Evolutionary conservation across 1,140 invertebrate genomes (phyloP).

Genomic region (Cyphomyrmex costatus): DNA sequence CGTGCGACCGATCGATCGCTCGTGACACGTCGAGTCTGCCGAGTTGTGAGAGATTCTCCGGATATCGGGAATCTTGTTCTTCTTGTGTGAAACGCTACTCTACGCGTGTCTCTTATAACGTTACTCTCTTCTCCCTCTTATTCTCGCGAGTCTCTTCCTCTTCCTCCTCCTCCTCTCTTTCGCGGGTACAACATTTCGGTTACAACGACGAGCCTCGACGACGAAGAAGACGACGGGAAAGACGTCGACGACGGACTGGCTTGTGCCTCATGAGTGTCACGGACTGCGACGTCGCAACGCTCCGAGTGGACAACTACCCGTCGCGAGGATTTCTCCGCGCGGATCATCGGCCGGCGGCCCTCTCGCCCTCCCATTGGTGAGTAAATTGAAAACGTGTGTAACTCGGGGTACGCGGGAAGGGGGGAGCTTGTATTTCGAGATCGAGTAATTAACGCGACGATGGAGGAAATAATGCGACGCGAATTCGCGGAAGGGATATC

Average conservation of each 20-base stretch:
- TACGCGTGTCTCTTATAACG: too few relatives aligned
- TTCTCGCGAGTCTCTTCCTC: not conserved
- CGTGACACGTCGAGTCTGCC: slow-evolving; percentile 62
- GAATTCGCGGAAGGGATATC: slow-evolving; percentile 13
- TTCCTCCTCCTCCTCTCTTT: not conserved
- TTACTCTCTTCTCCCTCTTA: not conserved
- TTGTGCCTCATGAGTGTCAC: slow-evolving; percentile 45
- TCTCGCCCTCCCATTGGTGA: slow-evolving; percentile 47
- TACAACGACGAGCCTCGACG: not conserved
- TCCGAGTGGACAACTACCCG: slow-evolving; percentile 21
- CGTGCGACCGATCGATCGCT: slow-evolving; percentile 68
- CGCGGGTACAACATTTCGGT: not conserved
- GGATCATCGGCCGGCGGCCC: slow-evolving; percentile 39
- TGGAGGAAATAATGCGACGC: not conserved
- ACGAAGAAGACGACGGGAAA: not conserved
- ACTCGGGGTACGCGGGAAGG: not conserved
- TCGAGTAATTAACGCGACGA: slow-evolving; percentile 14
- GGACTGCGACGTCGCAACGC: slow-evolving; percentile 21
- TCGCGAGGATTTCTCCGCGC: slow-evolving; percentile 37
- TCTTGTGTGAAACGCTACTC: slow-evolving; percentile 34
- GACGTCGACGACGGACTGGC: not conserved
- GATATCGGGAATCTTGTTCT: slow-evolving; percentile 52
- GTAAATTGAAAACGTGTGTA: not conserved
- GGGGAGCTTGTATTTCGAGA: too few relatives aligned
- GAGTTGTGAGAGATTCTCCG: slow-evolving; percentile 65